A percentile compares a stretch with the other conserved stretches of the same genome.
These are phyloP conservation scores for Diplosoma virens DNA, from an alignment of 23 tunicate genomes.

Conservation along the genomic window DNA sequence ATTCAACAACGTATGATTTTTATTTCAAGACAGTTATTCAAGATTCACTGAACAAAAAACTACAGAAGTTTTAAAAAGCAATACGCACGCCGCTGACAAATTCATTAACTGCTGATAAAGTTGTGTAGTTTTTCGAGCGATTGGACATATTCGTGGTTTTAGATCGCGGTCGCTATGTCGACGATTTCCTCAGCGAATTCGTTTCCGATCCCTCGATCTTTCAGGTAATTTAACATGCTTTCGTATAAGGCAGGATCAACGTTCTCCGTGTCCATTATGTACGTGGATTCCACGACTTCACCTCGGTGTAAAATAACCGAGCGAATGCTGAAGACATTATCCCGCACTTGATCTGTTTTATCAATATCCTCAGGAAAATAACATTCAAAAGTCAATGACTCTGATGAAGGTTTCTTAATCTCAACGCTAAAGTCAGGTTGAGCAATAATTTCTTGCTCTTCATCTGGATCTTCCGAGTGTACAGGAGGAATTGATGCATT, in stretches of 20 bases:
- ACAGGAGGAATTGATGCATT: slow-evolving; percentile 54
- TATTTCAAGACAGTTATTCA: no score
- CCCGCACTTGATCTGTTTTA: no score
- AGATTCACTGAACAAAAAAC: no score
- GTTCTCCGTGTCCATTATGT: slow-evolving; percentile 81
- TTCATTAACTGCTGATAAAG: slow-evolving; percentile 28
- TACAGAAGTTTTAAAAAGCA: no score
- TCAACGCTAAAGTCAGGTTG: slow-evolving; percentile 69
- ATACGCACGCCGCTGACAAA: no score
- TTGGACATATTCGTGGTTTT: slow-evolving; percentile 63
- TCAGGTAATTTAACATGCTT: slow-evolving; percentile 37
- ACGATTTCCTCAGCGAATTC: slow-evolving; percentile 63
- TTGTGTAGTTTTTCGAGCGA: slow-evolving; percentile 60
- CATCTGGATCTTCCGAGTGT: slow-evolving; percentile 15
- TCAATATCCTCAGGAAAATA: slow-evolving; percentile 77
- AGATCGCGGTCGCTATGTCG: slow-evolving; percentile 65
- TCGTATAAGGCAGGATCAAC: slow-evolving; percentile 61
- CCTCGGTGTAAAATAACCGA: slow-evolving; percentile 43
- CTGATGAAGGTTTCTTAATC: slow-evolving; percentile 47
- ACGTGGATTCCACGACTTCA: slow-evolving; percentile 60
- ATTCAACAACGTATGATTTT: no score
- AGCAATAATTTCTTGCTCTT: slow-evolving; percentile 43
- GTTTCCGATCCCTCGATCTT: slow-evolving; percentile 63
- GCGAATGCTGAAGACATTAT: slow-evolving; percentile 65
- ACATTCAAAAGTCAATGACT: slow-evolving; percentile 62